Evolutionary conservation across 2,113 vertebrate species (phyloP), one percentile per base, ranked within the genome.

Genomic region (Datnioides undecimradiatus): DNA sequence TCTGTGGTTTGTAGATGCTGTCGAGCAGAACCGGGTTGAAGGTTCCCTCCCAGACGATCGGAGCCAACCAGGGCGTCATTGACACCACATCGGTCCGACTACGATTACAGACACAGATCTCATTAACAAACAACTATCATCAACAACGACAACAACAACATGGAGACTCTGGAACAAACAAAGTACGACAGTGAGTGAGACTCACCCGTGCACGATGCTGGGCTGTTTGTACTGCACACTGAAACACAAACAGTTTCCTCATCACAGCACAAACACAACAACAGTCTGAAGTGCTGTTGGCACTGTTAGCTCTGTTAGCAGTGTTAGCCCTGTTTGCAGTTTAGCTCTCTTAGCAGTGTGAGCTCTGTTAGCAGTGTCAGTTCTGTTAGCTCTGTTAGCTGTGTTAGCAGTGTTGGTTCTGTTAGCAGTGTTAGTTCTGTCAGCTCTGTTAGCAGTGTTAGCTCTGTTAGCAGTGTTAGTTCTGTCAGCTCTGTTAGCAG

Each of bases 21-120:
- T 94, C 87, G 5, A 95, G 68, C 2, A 91, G 12, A 1, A 14
- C 34, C 2, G 92, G 80, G 62, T 95, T 63, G 6, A 95, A 96
- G 16, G 85, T 94, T 55, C 89, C 93, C 66, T 96, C 93, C 95
- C 95, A 96, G 73, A 96, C 90, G 6, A 95, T 73, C 3, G 95
- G 95, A 4, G 95, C 94, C 38, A 94, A 73, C 95, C 95, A 96
- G 16, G 92, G 91, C 0, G 94, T 95, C 70, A 95, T 88, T 1
- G 93, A 82, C 76, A 91, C 79, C 57, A 96, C 94, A 14, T 96
- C 93, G 14, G 71, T 79, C 36, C 93, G 87, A 33, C 91, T 83
- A 12, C 3, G 0, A n/a, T 40, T 17, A 33, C 46, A 79, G 25
- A 80, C 36, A 67, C 10, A 62, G 0, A 7, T 1, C 0, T 66